Evolutionary conservation across 2,113 vertebrate genomes (phyloP).

Genomic region (Rhynchomys soricoides): DNA sequence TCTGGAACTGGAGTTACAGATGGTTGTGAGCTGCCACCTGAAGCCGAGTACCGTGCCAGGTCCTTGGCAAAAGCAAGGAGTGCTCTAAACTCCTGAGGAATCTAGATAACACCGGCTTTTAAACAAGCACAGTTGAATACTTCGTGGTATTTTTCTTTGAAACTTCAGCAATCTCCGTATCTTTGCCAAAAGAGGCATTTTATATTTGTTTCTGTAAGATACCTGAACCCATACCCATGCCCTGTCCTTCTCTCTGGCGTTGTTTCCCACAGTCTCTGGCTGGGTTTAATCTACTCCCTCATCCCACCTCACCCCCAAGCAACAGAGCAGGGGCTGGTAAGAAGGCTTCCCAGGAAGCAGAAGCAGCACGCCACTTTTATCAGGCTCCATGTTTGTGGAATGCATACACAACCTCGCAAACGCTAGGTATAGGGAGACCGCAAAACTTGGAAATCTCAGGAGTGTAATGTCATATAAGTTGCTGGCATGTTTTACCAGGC

Average conservation of each 20-base stretch:
- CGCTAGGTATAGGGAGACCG: background rate
- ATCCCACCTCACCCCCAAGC: background rate
- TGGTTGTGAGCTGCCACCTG: background rate
- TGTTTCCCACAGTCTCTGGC: background rate
- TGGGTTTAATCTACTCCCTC: background rate
- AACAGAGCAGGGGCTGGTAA: background rate
- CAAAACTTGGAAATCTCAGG: background rate
- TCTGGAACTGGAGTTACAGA: background rate
- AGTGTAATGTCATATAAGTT: background rate
- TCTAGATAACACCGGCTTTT: background rate
- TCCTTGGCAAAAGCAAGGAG: background rate
- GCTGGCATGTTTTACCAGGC: background rate
- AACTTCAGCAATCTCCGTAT: constrained; percentile 20
- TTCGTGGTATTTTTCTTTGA: constrained; percentile 16
- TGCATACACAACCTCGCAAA: background rate
- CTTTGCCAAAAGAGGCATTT: background rate
- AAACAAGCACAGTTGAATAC: background rate
- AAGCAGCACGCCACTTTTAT: background rate
- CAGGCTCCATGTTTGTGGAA: background rate
- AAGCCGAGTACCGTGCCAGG: background rate
- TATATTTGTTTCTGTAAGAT: background rate
- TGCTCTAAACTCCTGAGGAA: background rate
- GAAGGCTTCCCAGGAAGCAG: background rate
- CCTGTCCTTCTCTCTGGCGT: background rate
- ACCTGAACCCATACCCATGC: background rate